Evolutionary conservation across 2,888 invertebrate genomes (phyloP), one percentile per base, ranked within the genome.

Genomic region (Scaptomyza polygonia): DNA sequence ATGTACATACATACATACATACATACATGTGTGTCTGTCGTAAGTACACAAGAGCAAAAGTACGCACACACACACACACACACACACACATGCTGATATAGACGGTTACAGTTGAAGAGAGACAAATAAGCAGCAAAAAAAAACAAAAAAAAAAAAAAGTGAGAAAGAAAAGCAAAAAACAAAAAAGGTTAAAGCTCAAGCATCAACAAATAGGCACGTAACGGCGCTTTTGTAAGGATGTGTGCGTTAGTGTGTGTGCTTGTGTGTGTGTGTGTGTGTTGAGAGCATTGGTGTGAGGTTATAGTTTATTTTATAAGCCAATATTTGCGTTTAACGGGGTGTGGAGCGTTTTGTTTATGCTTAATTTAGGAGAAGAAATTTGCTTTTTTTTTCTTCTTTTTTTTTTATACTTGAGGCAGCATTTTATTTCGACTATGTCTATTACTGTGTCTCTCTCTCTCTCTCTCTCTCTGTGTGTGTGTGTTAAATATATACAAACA

Each of bases 261-360:
- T n/a, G 43, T 44, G 40, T 2, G 12, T n/a, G n/a, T n/a, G 18
- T 25, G 25, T 25, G 25, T 25, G 25, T 25, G 9, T n/a, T n/a
- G n/a, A n/a, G n/a, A n/a, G n/a, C n/a, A n/a, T n/a, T 14, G 27
- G 18, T 34, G 27, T 57, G 29, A 57, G 51, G 27, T 14, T 67
- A 45, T 39, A 63, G 27, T 36, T 66, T 62, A 72, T 74, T 81
- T 84, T 77, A 80, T 86, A 81, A 81, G 80, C 81, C 86, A 81
- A 81, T 81, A 86, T 81, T 81, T 86, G 81, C 73, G 73, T 86
- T 86, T 86, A 80, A 86, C 84, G 67, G 80, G 66, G 80, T 54
- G 39, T 43, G 52, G 12, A 14, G 30, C 32, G n/a, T n/a, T n/a
- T 36, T 64, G 53, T 25, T 48, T 48, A 62, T 72, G 77, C 67